A percentile compares a stretch with the other conserved stretches of the same genome.
Conservation (phyloP, 92 coral and sea anemone genomes). For the Epizoanthus stellaris region DNA sequence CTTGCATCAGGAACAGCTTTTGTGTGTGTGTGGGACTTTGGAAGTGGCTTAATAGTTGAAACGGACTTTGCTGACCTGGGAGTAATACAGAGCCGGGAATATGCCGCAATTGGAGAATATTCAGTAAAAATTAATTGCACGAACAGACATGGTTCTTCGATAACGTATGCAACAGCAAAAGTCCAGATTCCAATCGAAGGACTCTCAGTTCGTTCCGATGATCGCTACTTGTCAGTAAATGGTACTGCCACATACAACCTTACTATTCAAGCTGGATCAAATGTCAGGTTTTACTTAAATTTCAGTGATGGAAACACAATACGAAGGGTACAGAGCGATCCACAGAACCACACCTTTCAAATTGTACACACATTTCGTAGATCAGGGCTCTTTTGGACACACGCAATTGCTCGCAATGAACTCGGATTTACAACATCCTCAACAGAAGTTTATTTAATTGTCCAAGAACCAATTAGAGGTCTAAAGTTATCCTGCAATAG, state of each 20-base stretch:
- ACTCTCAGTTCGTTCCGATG: too few relatives aligned
- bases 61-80: conserved; percentile 58
- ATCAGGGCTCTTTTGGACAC: conserved; percentile 42
- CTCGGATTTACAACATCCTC: conserved; percentile 30
- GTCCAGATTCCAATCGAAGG: conserved; percentile 33
- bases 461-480: conserved; percentile 56
- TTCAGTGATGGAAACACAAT: conserved; percentile 28
- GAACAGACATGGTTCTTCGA: conserved; percentile 21
- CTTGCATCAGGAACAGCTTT: conserved; percentile 58
- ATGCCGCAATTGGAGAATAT: conserved; percentile 43
- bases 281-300: conserved; percentile 24
- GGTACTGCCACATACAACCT: conserved; percentile 27
- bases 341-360: background rate
- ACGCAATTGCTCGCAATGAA: conserved; percentile 38
- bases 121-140: conserved; percentile 33
- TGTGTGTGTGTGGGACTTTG: conserved; percentile 61
- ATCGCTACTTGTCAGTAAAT: conserved; percentile 20
- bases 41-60: conserved; percentile 48
- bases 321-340: background rate
- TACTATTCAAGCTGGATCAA: conserved; percentile 47
- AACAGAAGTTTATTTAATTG: background rate
- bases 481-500: conserved; percentile 36
- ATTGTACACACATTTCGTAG: conserved; percentile 19
- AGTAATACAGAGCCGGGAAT: conserved; percentile 26
- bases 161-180: background rate